Evolutionary conservation across 2,888 invertebrate genomes (phyloP).

Genomic region (Eulithis prunata): DNA sequence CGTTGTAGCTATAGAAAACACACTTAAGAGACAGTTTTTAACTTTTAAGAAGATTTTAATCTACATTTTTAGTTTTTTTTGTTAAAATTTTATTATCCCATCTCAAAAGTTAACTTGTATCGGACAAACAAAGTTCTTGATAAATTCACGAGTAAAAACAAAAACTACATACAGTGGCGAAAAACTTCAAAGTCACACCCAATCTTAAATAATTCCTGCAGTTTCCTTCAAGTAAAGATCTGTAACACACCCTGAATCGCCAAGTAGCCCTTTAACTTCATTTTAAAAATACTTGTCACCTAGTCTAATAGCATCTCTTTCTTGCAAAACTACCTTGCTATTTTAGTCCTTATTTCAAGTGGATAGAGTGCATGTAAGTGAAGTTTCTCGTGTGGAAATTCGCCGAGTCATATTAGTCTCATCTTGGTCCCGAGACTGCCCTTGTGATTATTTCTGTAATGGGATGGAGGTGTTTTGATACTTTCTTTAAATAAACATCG

Average conservation of each 20-base stretch:
- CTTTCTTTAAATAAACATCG: conserved; percentile 28
- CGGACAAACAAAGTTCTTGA: too few relatives aligned
- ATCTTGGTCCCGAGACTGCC: conserved; percentile 69
- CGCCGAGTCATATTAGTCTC: conserved; percentile 78
- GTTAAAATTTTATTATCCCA: too few relatives aligned
- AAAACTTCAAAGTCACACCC: conserved; percentile 4
- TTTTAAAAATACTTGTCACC: conserved; percentile 45
- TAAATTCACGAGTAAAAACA: too few relatives aligned
- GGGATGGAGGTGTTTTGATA: conserved; percentile 52
- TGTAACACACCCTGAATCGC: conserved; percentile 27
- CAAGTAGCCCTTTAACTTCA: conserved; percentile 33
- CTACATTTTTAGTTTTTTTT: too few relatives aligned
- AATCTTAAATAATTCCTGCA: conserved; percentile 10
- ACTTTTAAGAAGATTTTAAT: too few relatives aligned
- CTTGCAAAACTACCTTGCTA: conserved; percentile 21
- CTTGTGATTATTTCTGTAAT: conserved; percentile 64
- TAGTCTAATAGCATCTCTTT: conserved; percentile 37
- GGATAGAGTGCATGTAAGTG: conserved; percentile 16
- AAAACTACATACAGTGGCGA: too few relatives aligned
- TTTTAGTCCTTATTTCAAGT: conserved; percentile 23
- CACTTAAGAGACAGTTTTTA: too few relatives aligned
- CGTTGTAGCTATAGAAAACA: too few relatives aligned
- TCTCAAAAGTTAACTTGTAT: too few relatives aligned
- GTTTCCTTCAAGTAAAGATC: conserved; percentile 18
- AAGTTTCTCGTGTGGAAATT: conserved; percentile 51